These are phyloP conservation scores for Carabus problematicus DNA, from an alignment of 2,888 invertebrate genomes.

Conservation along the genomic window DNA sequence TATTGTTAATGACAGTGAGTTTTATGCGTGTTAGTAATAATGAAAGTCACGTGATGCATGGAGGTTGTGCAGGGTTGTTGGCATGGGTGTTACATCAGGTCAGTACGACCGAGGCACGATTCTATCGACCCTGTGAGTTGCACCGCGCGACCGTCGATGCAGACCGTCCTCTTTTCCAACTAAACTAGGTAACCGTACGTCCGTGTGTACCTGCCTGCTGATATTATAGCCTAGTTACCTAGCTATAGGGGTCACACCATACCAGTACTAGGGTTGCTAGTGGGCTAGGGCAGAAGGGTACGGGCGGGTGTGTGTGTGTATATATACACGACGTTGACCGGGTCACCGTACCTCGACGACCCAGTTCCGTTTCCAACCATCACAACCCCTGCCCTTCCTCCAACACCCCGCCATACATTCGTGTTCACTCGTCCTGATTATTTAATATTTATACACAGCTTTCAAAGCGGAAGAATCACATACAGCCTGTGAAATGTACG, in stretches of 20 bases:
- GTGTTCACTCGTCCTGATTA: slow-evolving; percentile 21
- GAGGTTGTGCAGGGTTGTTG: neutral
- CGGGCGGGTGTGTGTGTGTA: too few species aligned
- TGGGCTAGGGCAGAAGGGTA: too few species aligned
- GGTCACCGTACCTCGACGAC: slow-evolving; percentile 32
- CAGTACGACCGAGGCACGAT: neutral
- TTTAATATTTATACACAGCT: slow-evolving; percentile 35
- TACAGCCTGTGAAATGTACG: too few species aligned
- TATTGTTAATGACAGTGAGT: too few species aligned
- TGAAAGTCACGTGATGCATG: too few species aligned
- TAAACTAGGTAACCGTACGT: too few species aligned
- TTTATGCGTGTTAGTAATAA: too few species aligned
- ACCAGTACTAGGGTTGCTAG: too few species aligned
- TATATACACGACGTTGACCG: slow-evolving; percentile 11
- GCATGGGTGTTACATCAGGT: slow-evolving; percentile 2
- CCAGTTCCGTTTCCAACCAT: slow-evolving; percentile 22
- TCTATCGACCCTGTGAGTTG: neutral
- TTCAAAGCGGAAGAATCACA: too few species aligned
- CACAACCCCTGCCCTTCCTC: neutral
- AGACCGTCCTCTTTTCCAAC: too few species aligned
- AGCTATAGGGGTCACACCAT: slow-evolving; percentile 7
- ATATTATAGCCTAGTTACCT: too few species aligned
- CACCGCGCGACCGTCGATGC: neutral
- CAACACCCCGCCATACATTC: slow-evolving; percentile 6
- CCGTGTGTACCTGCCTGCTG: too few species aligned